A percentile compares a stretch with the other conserved stretches of the same genome.
phyloP scores from a whole-genome alignment of 2,113 vertebrate genomes.

The Callocephalon fimbriatum region DNA sequence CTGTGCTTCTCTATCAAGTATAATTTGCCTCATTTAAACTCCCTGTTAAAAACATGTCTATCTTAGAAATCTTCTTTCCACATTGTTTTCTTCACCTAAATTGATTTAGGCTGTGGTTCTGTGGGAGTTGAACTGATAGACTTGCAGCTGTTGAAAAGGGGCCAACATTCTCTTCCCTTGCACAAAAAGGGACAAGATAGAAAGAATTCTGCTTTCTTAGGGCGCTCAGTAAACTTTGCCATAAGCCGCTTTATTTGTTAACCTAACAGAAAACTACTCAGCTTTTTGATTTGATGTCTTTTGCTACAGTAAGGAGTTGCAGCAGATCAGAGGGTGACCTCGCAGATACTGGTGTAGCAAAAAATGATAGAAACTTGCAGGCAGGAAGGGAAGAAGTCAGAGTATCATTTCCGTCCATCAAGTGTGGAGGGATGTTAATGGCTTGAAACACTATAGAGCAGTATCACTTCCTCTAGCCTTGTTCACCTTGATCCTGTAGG shows the following conservation, averaged over 20 bases:
- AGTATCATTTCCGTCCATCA: background rate
- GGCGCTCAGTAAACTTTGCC: background rate
- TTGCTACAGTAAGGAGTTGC: background rate
- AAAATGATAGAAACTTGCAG: background rate
- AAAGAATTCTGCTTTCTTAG: background rate
- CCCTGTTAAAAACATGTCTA: background rate
- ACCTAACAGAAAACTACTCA: background rate
- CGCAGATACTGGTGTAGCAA: background rate
- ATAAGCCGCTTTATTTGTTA: background rate
- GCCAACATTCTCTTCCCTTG: background rate
- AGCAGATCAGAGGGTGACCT: background rate
- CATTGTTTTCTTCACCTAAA: background rate
- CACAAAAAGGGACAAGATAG: background rate
- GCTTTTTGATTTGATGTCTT: background rate
- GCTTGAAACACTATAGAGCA: background rate
- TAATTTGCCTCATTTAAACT: background rate
- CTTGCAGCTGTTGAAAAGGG: background rate
- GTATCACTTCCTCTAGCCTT: background rate
- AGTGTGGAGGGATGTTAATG: background rate
- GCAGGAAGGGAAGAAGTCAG: background rate
- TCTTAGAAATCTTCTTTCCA: background rate
- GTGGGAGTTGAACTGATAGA: background rate
- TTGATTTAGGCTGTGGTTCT: background rate
- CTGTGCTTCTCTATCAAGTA: background rate
- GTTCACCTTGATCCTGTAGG: background rate